Base-by-base conservation (phyloP, 2,113 vertebrate species). In the Paramisgurnus dabryanus region DNA sequence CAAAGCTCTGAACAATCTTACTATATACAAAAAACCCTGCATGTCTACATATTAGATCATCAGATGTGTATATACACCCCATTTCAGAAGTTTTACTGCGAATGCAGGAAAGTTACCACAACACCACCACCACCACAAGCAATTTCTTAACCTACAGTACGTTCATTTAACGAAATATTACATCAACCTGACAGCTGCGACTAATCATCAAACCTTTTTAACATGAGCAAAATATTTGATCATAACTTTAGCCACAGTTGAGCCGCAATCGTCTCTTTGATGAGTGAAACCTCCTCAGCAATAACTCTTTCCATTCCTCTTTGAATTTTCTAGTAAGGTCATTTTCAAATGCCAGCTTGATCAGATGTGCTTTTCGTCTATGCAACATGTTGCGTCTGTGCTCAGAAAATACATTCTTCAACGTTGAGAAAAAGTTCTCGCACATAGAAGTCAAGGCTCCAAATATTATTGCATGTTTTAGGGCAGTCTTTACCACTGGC, bases 241-340 rank as follows among this genome's bases (percentile, higher is more conserved):
- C 27, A 34, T 3, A 34, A 34, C 1, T 34, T 34, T 34, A 34
- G 27, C 27, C 27, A 2, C 27, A 64, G 27, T 64, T 15, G 27
- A 64, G 27, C 61, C 40, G 34, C 61, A 64, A 39, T 63, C 27
- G 9, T 63, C 61, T 63, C 61, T 63, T 63, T 1, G 22, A 63
- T 63, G 27, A 63, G 11, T 63, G 61, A 64, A 64, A 39, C 61
- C 61, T 63, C 61, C 27, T 63, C 61, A 63, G 61, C 61, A 63
- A 5, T 63, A 63, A 13, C 27, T 63, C 61, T 63, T 63, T 63
- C 61, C 12, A 64, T 64, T 39, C 12, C 1, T 64, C 27, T 64
- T 11, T 64, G 61, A 64, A 64, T 6, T 39, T 63, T 63, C 60
- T 63, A 63, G 7, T 63, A 5, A 64, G 61, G 22, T 64, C 5